Evolutionary conservation across 2,888 invertebrate species (phyloP).

Genomic region (Trimorus sp.): DNA sequence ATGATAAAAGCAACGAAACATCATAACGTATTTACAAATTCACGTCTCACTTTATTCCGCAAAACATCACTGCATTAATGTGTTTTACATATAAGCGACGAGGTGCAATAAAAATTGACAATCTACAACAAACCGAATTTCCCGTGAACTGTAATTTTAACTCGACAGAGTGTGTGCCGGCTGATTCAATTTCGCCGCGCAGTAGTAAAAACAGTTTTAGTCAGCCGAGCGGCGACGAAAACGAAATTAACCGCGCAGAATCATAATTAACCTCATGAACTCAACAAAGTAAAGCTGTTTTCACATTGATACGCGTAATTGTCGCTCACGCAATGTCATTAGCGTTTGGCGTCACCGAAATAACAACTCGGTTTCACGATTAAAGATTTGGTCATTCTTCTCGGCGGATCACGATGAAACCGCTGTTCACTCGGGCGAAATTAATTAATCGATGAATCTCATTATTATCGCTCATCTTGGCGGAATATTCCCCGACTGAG

Average conservation of each 20-base stretch:
- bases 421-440: constrained; percentile 20
- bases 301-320: constrained; percentile 23
- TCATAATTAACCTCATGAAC: constrained; percentile 44
- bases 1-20: no score
- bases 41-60: no score
- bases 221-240: constrained; percentile 39
- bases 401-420: background rate
- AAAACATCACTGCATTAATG: no score
- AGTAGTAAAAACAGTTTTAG: constrained; percentile 55
- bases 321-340: constrained; percentile 18
- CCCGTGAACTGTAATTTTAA: constrained; percentile 10
- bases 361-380: background rate
- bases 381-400: no score
- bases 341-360: background rate
- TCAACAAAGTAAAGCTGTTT: constrained; percentile 38
- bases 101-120: no score
- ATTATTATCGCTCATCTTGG: constrained; percentile 40
- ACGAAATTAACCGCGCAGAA: constrained; percentile 38
- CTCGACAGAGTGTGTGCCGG: constrained; percentile 5
- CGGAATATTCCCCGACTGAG: constrained; percentile 43
- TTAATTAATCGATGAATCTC: constrained; percentile 51
- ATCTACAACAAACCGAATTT: background rate
- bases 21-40: no score
- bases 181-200: constrained; percentile 28
- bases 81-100: no score